Evolutionary conservation across 1,140 invertebrate species (phyloP).

Genomic region (Eurosta solidaginis): DNA sequence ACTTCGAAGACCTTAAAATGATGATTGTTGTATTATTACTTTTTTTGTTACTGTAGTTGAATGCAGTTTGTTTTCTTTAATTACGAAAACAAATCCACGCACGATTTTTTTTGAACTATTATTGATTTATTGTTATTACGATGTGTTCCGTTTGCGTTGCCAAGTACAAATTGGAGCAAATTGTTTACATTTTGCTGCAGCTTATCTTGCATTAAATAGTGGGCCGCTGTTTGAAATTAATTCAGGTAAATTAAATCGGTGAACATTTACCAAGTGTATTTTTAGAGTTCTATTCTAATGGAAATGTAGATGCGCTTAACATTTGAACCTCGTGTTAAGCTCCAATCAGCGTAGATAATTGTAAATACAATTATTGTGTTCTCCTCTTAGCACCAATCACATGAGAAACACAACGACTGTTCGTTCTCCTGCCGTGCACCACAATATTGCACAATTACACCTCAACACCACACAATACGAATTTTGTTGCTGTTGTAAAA

Average conservation of each 20-base stretch:
- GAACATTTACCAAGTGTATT: background rate
- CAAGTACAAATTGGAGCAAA: background rate
- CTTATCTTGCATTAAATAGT: background rate
- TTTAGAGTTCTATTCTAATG: background rate
- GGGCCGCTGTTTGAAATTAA: background rate
- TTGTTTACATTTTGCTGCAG: background rate
- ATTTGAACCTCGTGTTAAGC: background rate
- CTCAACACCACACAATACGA: background rate
- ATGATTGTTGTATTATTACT: too few relatives aligned
- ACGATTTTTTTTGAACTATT: too few relatives aligned
- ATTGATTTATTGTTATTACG: too few relatives aligned
- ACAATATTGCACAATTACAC: background rate
- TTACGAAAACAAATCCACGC: too few relatives aligned
- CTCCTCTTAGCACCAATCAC: background rate
- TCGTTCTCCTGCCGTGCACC: background rate
- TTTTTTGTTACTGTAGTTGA: too few relatives aligned
- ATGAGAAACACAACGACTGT: background rate
- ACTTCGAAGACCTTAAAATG: too few relatives aligned
- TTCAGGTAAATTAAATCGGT: background rate
- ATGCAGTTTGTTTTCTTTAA: too few relatives aligned
- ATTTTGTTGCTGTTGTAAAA: background rate
- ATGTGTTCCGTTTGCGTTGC: too few relatives aligned
- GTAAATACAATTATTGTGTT: too few relatives aligned
- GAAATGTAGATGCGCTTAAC: background rate
- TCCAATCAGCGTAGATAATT: too few relatives aligned